Evolutionary conservation across 2,888 invertebrate genomes (phyloP).

Genomic region (Aphidoletes aphidimyza): DNA sequence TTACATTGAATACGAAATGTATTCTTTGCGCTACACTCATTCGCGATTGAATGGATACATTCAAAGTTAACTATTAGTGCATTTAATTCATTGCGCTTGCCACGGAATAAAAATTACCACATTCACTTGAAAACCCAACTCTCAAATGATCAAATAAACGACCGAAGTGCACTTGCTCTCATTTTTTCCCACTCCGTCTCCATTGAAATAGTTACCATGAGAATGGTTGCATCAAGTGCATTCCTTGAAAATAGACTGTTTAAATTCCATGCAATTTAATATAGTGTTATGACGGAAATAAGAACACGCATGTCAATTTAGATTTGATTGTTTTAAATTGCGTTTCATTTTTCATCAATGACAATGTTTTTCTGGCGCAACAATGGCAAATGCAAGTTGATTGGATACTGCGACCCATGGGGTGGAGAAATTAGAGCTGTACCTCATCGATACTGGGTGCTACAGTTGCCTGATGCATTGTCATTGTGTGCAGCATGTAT

Average conservation of each 20-base stretch:
- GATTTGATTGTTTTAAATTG: slow-evolving; percentile 46
- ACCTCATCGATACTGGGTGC: background rate
- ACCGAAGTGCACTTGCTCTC: no score
- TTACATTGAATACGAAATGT: background rate
- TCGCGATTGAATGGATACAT: background rate
- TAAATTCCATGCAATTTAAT: background rate
- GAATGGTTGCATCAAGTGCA: no score
- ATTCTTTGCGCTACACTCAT: background rate
- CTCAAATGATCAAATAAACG: no score
- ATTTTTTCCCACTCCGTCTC: no score
- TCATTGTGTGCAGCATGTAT: background rate
- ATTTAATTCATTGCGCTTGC: slow-evolving; percentile 21
- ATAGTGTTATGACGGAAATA: background rate
- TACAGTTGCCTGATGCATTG: no score
- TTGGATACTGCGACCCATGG: background rate
- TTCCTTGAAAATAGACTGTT: background rate
- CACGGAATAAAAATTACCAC: background rate
- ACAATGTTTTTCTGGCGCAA: background rate
- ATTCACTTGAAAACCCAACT: background rate
- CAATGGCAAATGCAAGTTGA: background rate
- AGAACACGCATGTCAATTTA: background rate
- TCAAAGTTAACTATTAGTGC: slow-evolving; percentile 9
- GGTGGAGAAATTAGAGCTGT: background rate
- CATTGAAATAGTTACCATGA: no score
- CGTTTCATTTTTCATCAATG: slow-evolving; percentile 38